A percentile compares a stretch with the other conserved stretches of the same genome.
These are phyloP conservation scores for Nipponia nippon DNA, from an alignment of 2,113 vertebrate species.

Conservation along the genomic window DNA sequence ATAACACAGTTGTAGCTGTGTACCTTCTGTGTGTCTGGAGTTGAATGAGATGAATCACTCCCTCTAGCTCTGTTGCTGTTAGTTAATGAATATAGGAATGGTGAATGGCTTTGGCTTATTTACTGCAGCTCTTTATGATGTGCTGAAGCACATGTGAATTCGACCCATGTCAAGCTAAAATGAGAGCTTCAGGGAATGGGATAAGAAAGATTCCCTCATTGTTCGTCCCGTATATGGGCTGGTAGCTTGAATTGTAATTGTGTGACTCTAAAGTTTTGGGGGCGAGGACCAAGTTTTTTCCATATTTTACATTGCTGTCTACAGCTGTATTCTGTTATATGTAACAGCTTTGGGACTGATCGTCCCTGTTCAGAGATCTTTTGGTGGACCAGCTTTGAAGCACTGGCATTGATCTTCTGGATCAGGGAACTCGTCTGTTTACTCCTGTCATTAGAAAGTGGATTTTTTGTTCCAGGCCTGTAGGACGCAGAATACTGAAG, in stretches of 20 bases:
- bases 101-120: not conserved
- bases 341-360: not conserved
- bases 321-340: not conserved
- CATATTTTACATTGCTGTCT: not conserved
- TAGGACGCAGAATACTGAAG: not conserved
- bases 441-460: not conserved
- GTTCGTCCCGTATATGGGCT: not conserved
- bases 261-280: not conserved
- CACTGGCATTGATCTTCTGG: too few relatives aligned
- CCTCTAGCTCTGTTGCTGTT: not conserved
- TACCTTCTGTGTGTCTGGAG: not conserved
- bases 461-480: not conserved
- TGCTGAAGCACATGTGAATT: not conserved
- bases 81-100: not conserved
- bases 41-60: not conserved
- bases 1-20: fast-evolving
- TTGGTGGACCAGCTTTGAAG: not conserved
- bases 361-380: not conserved
- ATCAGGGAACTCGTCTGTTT: not conserved
- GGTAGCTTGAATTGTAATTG: not conserved
- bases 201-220: not conserved
- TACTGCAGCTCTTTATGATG: not conserved
- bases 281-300: not conserved
- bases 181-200: not conserved
- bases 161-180: not conserved